These are phyloP conservation scores for Zootermopsis nevadensis DNA, from an alignment of 2,888 invertebrate genomes.

Conservation along the genomic window DNA sequence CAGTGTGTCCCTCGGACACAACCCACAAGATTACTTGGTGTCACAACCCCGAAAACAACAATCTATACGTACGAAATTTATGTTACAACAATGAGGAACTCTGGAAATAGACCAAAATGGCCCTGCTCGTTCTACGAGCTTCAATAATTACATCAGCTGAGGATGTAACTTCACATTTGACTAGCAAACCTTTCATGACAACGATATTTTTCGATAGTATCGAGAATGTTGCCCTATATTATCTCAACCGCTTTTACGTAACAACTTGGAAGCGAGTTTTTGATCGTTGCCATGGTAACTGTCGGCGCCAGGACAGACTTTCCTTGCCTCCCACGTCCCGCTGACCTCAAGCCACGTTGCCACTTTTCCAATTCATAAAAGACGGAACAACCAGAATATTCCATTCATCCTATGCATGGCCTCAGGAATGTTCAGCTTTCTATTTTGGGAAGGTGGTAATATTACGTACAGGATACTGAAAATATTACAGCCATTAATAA, in stretches of 20 bases:
- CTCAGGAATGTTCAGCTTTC: neutral
- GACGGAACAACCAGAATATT: neutral
- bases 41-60: too few relatives aligned
- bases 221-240: constrained; percentile 21
- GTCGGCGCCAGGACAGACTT: constrained; percentile 29
- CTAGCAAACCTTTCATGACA: too few relatives aligned
- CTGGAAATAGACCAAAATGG: too few relatives aligned
- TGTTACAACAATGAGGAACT: too few relatives aligned
- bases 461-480: neutral
- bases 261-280: constrained; percentile 31
- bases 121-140: too few relatives aligned
- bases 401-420: neutral
- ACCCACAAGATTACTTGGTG: too few relatives aligned
- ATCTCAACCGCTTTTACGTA: constrained; percentile 1
- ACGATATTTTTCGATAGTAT: neutral
- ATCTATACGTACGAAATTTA: too few relatives aligned
- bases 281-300: constrained; percentile 40
- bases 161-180: too few relatives aligned
- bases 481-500: neutral
- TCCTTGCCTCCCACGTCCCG: constrained; percentile 36
- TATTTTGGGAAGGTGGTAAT: neutral
- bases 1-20: too few relatives aligned
- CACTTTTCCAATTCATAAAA: constrained; percentile 12
- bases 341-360: constrained; percentile 43
- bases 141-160: too few relatives aligned